Evolutionary conservation across 2,113 vertebrate genomes (phyloP).

Genomic region (Uropsilus gracilis): DNA sequence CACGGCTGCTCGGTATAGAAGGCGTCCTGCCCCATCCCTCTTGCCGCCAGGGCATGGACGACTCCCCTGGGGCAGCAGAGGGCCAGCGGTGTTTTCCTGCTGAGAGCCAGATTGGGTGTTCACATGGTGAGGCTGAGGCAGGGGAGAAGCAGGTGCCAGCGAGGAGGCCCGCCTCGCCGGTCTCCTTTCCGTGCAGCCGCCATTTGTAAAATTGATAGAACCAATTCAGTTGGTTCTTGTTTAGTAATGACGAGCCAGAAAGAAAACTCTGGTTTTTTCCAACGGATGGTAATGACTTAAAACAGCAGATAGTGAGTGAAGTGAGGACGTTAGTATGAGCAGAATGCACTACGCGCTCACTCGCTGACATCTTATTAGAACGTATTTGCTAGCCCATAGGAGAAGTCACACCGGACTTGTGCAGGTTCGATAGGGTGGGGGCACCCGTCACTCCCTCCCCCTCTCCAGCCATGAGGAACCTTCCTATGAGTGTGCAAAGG

Average conservation of each 20-base stretch:
- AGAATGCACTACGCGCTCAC: not conserved
- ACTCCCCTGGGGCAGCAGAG: too few relatives aligned
- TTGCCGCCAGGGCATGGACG: too few relatives aligned
- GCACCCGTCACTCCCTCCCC: fast-evolving
- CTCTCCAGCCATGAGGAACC: too few relatives aligned
- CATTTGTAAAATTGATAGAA: not conserved
- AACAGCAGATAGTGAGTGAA: not conserved
- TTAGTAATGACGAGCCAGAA: not conserved
- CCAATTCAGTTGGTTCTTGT: not conserved
- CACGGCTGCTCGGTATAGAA: too few relatives aligned
- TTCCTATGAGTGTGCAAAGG: not conserved
- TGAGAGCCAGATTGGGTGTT: too few relatives aligned
- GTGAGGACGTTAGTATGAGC: not conserved
- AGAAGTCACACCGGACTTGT: not conserved
- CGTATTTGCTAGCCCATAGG: too few relatives aligned
- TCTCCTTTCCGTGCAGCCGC: not conserved
- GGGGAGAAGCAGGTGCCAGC: too few relatives aligned
- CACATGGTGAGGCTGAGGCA: too few relatives aligned
- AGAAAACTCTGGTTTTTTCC: not conserved
- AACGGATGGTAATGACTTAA: not conserved
- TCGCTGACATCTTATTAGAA: not conserved
- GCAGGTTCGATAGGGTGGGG: not conserved
- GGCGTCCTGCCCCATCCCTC: too few relatives aligned
- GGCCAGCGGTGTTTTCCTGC: too few relatives aligned
- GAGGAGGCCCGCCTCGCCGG: too few relatives aligned